Percentiles rank a stretch among this genome's conserved stretches.
These are phyloP conservation scores for Malthinus flaveolus DNA, from an alignment of 2,888 invertebrate species.

Conservation along the genomic window DNA sequence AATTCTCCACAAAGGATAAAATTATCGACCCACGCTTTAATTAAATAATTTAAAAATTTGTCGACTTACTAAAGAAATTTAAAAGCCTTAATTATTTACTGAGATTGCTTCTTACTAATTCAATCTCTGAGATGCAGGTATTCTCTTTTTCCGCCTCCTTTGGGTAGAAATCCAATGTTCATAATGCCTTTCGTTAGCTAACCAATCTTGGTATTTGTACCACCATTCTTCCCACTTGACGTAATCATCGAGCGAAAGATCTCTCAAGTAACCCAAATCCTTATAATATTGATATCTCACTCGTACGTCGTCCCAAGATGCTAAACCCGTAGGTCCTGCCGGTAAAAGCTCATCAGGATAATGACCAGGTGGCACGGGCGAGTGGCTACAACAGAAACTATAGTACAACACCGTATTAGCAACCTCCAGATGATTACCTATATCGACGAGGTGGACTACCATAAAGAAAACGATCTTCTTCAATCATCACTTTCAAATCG, in stretches of 20 bases:
- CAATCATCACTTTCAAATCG: slow-evolving; percentile 77
- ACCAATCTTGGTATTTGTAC: slow-evolving; percentile 91
- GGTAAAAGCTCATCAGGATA: slow-evolving; percentile 78
- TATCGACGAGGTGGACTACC: slow-evolving; percentile 61
- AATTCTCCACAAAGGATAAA: too few relatives aligned
- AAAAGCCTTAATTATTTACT: neutral
- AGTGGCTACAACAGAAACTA: slow-evolving; percentile 53
- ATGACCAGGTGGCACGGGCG: slow-evolving; percentile 73
- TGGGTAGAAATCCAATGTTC: slow-evolving; percentile 68
- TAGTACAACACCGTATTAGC: neutral
- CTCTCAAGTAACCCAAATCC: slow-evolving; percentile 81
- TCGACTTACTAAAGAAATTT: neutral
- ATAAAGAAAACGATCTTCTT: slow-evolving; percentile 60
- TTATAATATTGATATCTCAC: slow-evolving; percentile 89
- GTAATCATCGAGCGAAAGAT: slow-evolving; percentile 78
- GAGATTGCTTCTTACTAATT: slow-evolving; percentile 37
- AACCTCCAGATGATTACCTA: slow-evolving; percentile 40
- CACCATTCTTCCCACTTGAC: slow-evolving; percentile 95
- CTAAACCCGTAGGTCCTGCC: slow-evolving; percentile 71
- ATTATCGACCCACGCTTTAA: neutral
- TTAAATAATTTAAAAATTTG: too few relatives aligned
- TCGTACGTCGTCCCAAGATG: slow-evolving; percentile 87
- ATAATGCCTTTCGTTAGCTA: slow-evolving; percentile 79
- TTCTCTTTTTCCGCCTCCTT: slow-evolving; percentile 45
- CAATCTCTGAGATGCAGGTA: slow-evolving; percentile 52